Evolutionary conservation across 2,797 vertebrate species (phyloP).

Genomic region (Enteromius unitaeniatus): DNA sequence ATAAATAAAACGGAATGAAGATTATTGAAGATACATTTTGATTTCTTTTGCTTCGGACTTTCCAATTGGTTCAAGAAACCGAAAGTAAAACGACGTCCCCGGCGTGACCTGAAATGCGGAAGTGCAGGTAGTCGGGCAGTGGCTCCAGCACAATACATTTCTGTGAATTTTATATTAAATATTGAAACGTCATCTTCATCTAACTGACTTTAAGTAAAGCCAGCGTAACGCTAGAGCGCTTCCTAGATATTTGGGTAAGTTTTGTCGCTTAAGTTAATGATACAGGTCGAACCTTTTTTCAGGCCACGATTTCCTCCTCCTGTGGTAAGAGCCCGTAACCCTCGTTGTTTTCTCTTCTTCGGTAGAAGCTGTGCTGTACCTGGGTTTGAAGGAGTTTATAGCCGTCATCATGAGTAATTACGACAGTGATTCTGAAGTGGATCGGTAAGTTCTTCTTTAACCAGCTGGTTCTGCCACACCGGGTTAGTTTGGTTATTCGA

Average conservation of each 20-base stretch:
- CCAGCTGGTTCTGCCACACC: background rate
- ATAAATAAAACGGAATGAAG: too few relatives aligned
- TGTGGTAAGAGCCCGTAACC: background rate
- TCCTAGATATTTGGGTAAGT: background rate
- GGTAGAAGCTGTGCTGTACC: background rate
- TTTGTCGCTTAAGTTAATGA: background rate
- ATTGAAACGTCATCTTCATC: background rate
- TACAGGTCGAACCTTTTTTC: background rate
- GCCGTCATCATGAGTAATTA: slow-evolving; percentile 30
- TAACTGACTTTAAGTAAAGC: background rate
- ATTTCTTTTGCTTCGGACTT: background rate
- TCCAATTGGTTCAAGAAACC: background rate
- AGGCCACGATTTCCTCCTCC: background rate
- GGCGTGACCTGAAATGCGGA: background rate
- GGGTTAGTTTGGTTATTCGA: too few relatives aligned
- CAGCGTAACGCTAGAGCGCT: background rate
- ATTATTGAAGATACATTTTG: too few relatives aligned
- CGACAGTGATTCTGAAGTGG: slow-evolving; percentile 60
- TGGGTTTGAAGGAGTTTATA: background rate
- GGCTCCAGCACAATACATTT: background rate
- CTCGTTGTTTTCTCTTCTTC: background rate
- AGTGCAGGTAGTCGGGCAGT: rapidly evolving
- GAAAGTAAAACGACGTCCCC: background rate
- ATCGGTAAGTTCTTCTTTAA: too few relatives aligned
- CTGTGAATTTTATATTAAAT: background rate